Percentiles rank a stretch among this genome's conserved stretches.
phyloP scores from a whole-genome alignment of 2,888 invertebrate species.

The Meiosimyza platycephala region DNA sequence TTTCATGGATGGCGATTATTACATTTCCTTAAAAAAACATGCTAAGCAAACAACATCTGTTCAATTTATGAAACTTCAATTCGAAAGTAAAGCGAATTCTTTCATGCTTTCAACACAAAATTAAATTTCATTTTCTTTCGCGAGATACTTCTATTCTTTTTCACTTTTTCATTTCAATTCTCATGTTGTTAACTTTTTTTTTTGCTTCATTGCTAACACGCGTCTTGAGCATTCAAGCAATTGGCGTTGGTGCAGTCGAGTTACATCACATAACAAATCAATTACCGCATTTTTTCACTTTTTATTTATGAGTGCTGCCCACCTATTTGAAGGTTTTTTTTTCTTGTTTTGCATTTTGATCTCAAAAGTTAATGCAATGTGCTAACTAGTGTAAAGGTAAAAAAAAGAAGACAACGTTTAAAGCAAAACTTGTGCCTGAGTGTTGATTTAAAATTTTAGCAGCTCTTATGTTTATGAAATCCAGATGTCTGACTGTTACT shows the following conservation, averaged over 20 bases:
- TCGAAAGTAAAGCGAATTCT: no score
- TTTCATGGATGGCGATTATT: no score
- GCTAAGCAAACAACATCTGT: no score
- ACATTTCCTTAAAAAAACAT: no score
- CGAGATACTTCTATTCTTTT: not conserved
- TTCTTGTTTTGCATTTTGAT: not conserved
- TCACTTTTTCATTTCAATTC: not conserved
- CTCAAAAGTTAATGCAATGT: not conserved
- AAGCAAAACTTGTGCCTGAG: no score
- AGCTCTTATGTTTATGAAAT: no score
- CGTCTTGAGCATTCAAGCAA: not conserved
- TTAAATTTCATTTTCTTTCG: conserved; percentile 18
- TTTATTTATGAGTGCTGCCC: not conserved
- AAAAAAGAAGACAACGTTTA: no score
- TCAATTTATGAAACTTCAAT: no score
- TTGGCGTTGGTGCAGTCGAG: conserved; percentile 6
- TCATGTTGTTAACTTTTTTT: not conserved
- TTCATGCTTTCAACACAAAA: conserved; percentile 9
- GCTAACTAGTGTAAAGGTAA: no score
- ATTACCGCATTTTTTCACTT: conserved; percentile 17
- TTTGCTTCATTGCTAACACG: not conserved
- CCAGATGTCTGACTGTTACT: no score
- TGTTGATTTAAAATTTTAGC: no score
- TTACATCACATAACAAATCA: conserved; percentile 19
- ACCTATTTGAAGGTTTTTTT: not conserved